A percentile compares a stretch with the other conserved stretches of the same genome.
These are phyloP conservation scores for Prenolepis imparis DNA, from an alignment of 2,888 invertebrate species.

Conservation along the genomic window DNA sequence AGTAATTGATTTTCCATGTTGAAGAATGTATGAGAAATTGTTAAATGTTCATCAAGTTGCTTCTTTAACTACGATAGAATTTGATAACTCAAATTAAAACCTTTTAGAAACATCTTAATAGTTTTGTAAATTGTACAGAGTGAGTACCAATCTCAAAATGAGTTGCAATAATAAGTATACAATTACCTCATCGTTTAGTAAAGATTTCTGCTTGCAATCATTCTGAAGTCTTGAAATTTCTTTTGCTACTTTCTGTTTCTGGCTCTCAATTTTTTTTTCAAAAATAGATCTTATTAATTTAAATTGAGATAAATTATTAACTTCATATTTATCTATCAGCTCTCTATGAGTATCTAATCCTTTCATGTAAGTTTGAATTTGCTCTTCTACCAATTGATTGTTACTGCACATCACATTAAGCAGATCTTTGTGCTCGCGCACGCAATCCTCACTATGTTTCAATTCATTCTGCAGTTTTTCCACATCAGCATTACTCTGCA, in stretches of 20 bases:
- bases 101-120: conserved; percentile 13
- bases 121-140: conserved; percentile 3
- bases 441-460: conserved; percentile 76
- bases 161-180: background rate
- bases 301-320: conserved; percentile 78
- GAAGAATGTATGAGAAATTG: conserved; percentile 71
- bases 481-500: conserved; percentile 82
- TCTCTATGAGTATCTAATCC: conserved; percentile 78
- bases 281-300: conserved; percentile 77
- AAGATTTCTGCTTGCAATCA: conserved; percentile 73
- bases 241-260: conserved; percentile 74
- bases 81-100: conserved; percentile 26
- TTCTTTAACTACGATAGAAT: conserved; percentile 74
- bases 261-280: conserved; percentile 78
- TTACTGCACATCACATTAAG: conserved; percentile 79
- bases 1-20: conserved; percentile 78
- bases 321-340: conserved; percentile 79
- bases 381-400: conserved; percentile 80
- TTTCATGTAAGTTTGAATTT: conserved; percentile 78
- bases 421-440: conserved; percentile 79
- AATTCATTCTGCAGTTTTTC: conserved; percentile 81
- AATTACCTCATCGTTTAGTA: conserved; percentile 78
- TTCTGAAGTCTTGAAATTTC: conserved; percentile 77
- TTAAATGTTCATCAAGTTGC: conserved; percentile 80
- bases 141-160: conserved; percentile 13